Base-by-base conservation (phyloP, 2,113 vertebrate genomes). In the Pleuronectes platessa region DNA sequence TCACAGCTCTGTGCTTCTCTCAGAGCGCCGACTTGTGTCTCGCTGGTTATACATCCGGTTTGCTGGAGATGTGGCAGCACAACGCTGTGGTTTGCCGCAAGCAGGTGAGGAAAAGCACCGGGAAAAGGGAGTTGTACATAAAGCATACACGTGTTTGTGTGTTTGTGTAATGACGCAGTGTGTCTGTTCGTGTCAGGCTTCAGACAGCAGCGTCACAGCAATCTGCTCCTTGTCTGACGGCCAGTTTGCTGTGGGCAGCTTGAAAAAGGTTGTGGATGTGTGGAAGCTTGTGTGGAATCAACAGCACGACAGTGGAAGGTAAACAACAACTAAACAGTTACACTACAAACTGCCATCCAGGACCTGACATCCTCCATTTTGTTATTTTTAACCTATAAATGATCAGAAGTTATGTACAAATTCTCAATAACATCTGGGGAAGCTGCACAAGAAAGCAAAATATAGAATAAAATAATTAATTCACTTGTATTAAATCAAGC, bases 1-100 rank as follows among this genome's bases (percentile, higher is more conserved):
- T 95, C 79, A 88, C 93, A 14, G 93, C 91, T 8, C n/a, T 97
- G 84, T 93, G 92, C 70, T 96, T 95, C 91, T 92, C 93, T 55
- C 88, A 89, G 5, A 78, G 69, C 2, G 94, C 89, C 0, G 85
- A 88, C 23, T 1, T 95, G 58, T 85, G 94, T 35, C 84, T 93
- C 2, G 94, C 90, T 21, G 95, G 94, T 35, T 94, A 93, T 68
- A 88, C 90, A 26, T 77, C 82, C 0, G 96, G 96, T 45, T 88
- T 95, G 53, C 76, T 97, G n/a, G 92, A 93, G 35, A 13, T 97
- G 31, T 96, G 95, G 96, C 83, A 82, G 23, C 21, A 82, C 59
- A 81, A 65, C 69, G 20, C 66, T 2, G 13, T 83, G 37, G 58
- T 94, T 13, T 85, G 88, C 45, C 74, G 37, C 45, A 89, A 86